A percentile compares a stretch with the other conserved stretches of the same genome.
These are phyloP conservation scores for Girardia tigrina DNA, from an alignment of 2,888 invertebrate species.

Conservation along the genomic window DNA sequence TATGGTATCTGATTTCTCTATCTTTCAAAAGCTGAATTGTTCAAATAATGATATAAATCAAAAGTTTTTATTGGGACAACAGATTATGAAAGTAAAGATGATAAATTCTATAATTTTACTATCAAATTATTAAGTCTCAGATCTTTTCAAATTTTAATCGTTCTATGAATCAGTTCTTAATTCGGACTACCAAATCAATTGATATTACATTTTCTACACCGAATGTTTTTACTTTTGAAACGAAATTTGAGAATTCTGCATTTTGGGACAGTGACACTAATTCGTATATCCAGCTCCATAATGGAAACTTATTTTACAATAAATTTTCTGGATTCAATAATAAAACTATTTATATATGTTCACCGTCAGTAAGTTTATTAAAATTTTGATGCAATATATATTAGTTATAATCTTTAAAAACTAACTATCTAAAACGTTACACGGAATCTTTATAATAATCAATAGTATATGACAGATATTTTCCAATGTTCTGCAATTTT, in stretches of 20 bases:
- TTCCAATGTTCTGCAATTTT: too few species aligned
- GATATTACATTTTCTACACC: background rate
- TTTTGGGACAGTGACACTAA: background rate
- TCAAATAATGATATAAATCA: too few species aligned
- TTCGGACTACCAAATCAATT: background rate
- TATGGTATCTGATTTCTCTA: too few species aligned
- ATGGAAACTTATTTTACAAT: background rate
- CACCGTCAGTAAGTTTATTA: conserved; percentile 1
- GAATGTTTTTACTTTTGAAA: background rate
- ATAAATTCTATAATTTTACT: too few species aligned
- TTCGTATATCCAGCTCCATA: background rate
- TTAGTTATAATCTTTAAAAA: background rate
- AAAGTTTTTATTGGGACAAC: too few species aligned
- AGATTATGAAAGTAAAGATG: too few species aligned
- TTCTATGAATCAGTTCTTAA: background rate
- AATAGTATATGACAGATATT: too few species aligned
- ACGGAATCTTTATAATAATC: too few species aligned
- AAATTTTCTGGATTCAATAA: conserved; percentile 5
- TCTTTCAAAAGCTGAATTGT: too few species aligned
- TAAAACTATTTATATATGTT: conserved; percentile 23
- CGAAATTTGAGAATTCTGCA: background rate
- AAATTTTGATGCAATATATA: too few species aligned
- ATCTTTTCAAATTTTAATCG: background rate
- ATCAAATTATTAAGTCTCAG: too few species aligned
- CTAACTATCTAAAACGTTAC: background rate